Percentiles rank a stretch among this genome's conserved stretches.
These are phyloP conservation scores for Sinocyclocheilus maitianheensis DNA, from an alignment of 2,113 vertebrate genomes.

Conservation along the genomic window DNA sequence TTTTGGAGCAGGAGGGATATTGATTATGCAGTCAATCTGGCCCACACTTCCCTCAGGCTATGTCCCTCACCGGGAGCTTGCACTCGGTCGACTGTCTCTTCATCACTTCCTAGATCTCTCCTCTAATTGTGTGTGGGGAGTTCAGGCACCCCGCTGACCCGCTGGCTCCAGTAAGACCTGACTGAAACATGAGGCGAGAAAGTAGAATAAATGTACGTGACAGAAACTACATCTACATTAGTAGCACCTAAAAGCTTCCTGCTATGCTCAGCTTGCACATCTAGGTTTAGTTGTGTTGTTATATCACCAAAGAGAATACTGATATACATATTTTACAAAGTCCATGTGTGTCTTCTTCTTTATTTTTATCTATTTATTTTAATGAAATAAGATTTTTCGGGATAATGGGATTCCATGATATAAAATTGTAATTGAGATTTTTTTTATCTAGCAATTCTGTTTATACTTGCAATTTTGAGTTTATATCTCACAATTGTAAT, in stretches of 20 bases:
- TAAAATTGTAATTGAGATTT: no score
- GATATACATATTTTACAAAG: not conserved
- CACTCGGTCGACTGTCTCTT: constrained; percentile 27
- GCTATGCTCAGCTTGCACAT: constrained; percentile 1
- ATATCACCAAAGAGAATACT: not conserved
- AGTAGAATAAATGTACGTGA: not conserved
- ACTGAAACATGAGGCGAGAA: constrained; percentile 6
- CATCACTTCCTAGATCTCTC: constrained; percentile 17
- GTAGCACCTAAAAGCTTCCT: not conserved
- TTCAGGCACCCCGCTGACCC: constrained; percentile 26
- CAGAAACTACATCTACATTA: constrained; percentile 22
- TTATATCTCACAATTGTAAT: no score
- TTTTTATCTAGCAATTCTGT: no score
- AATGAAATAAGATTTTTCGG: no score
- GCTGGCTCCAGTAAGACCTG: constrained; percentile 15
- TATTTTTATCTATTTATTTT: no score
- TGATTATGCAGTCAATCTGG: constrained; percentile 33
- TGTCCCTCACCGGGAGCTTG: constrained; percentile 24
- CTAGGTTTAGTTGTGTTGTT: not conserved
- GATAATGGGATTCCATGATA: no score
- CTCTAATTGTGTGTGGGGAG: constrained; percentile 35
- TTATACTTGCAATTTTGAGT: no score
- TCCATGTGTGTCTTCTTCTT: no score
- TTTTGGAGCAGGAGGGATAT: constrained; percentile 18
- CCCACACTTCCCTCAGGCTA: constrained; percentile 35